These are phyloP conservation scores for Holocentrus rufus DNA, from an alignment of 2,797 vertebrate genomes.

Conservation along the genomic window DNA sequence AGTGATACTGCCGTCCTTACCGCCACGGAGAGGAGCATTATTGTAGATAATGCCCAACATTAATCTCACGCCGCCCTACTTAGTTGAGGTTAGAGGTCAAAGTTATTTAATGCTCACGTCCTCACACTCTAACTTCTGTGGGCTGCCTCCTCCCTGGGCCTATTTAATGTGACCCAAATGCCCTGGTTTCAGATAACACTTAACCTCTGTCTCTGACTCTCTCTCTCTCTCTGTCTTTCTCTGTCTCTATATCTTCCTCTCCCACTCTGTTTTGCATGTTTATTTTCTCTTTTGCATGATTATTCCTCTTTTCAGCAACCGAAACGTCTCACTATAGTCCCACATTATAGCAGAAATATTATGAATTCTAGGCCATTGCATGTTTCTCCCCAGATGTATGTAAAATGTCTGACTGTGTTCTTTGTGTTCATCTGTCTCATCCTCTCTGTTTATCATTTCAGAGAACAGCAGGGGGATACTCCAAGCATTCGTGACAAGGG, in stretches of 20 bases:
- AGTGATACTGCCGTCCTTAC: conserved; percentile 31
- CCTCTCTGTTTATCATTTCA: not conserved
- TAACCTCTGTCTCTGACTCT: conserved; percentile 22
- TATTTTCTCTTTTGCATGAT: not conserved
- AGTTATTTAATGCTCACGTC: conserved; percentile 71
- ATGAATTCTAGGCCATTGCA: conserved; percentile 7
- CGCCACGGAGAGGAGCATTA: conserved; percentile 52
- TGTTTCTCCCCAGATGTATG: not conserved
- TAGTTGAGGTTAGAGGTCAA: conserved; percentile 72
- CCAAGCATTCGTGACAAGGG: conserved; percentile 38
- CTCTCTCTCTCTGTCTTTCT: conserved; percentile 5
- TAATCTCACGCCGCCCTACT: conserved; percentile 77
- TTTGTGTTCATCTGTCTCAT: not conserved
- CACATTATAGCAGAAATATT: conserved; percentile 17
- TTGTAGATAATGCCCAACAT: conserved; percentile 74
- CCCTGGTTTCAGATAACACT: conserved; percentile 58
- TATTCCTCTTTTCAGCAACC: not conserved
- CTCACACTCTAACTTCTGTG: conserved; percentile 52
- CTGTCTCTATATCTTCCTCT: not conserved
- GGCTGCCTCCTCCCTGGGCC: conserved; percentile 35
- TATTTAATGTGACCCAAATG: conserved; percentile 57
- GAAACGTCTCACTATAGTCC: not conserved
- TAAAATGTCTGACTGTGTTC: conserved; percentile 38
- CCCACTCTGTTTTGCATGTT: not conserved
- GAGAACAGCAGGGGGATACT: conserved; percentile 34